These are phyloP conservation scores for Umimayanthus kanabou DNA, from an alignment of 92 coral and sea anemone species.

Conservation along the genomic window DNA sequence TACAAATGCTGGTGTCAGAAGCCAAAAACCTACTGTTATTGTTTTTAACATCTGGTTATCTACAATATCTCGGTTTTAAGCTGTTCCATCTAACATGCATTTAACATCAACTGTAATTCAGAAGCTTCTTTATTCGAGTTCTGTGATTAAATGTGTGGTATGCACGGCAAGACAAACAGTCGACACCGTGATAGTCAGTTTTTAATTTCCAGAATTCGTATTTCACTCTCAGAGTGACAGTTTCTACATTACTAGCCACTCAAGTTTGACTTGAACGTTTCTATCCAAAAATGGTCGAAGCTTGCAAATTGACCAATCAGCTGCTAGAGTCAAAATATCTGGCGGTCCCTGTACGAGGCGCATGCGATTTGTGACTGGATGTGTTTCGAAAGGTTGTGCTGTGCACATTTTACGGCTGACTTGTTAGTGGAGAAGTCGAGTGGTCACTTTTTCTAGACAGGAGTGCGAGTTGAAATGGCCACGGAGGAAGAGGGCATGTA, in stretches of 20 bases:
- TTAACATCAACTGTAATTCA: background rate
- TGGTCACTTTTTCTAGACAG: background rate
- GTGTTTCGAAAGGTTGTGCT: background rate
- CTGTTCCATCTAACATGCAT: background rate
- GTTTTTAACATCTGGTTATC: conserved; percentile 20
- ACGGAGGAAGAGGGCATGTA: conserved; percentile 45
- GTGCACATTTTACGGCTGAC: conserved; percentile 14
- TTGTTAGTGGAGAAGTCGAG: conserved; percentile 24
- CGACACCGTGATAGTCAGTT: background rate
- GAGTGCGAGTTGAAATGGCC: conserved; percentile 34
- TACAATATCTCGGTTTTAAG: background rate
- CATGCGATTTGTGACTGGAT: conserved; percentile 17
- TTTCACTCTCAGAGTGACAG: background rate
- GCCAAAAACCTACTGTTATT: background rate
- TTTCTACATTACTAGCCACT: background rate
- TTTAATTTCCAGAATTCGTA: background rate
- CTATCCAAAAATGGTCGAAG: conserved; percentile 26
- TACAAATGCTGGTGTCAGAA: background rate
- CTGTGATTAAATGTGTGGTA: background rate
- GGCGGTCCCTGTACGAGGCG: background rate
- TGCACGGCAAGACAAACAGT: background rate
- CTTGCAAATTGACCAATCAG: conserved; percentile 31
- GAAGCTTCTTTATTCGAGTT: background rate
- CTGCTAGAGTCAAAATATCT: background rate
- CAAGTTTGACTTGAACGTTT: background rate